Conservation (phyloP, 37 sponge, comb jelly and placozoan species). For the Axinella damicornis region DNA sequence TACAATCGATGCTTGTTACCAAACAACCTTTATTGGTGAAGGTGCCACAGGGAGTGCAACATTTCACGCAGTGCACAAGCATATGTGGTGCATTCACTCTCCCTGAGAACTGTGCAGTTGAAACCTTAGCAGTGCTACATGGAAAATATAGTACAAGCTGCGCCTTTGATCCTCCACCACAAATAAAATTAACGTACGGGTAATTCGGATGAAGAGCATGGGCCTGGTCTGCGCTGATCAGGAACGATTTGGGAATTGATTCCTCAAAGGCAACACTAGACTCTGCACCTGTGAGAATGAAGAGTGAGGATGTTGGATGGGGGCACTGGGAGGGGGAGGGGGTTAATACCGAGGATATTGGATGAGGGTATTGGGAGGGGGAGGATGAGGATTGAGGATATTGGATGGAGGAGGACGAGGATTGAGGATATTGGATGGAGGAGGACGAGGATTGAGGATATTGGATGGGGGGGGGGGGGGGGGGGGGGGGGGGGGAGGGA, state of each 20-base stretch:
- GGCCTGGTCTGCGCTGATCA: conserved; percentile 96
- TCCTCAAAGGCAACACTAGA: conserved; percentile 77
- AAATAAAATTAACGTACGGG: too few relatives aligned
- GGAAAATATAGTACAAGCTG: too few relatives aligned
- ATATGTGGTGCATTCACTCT: too few relatives aligned
- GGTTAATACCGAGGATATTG: background rate
- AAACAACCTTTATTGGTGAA: too few relatives aligned
- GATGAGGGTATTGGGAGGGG: background rate
- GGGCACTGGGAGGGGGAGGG: background rate
- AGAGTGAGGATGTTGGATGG: background rate
- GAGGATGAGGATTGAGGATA: background rate
- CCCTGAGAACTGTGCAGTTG: too few relatives aligned
- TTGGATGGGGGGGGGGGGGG: background rate
- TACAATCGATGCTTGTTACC: too few relatives aligned
- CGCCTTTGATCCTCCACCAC: too few relatives aligned
- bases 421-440: background rate
- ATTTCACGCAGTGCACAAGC: too few relatives aligned
- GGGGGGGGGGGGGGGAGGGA: background rate
- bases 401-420: background rate
- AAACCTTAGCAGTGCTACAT: too few relatives aligned
- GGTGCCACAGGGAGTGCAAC: too few relatives aligned
- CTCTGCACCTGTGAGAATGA: conserved; percentile 7
- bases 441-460: too few relatives aligned
- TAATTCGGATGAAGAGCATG: conserved; percentile 98
- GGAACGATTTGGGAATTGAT: conserved; percentile 88